Conservation (phyloP, 2,888 invertebrate genomes). For the Volucella zonaria region DNA sequence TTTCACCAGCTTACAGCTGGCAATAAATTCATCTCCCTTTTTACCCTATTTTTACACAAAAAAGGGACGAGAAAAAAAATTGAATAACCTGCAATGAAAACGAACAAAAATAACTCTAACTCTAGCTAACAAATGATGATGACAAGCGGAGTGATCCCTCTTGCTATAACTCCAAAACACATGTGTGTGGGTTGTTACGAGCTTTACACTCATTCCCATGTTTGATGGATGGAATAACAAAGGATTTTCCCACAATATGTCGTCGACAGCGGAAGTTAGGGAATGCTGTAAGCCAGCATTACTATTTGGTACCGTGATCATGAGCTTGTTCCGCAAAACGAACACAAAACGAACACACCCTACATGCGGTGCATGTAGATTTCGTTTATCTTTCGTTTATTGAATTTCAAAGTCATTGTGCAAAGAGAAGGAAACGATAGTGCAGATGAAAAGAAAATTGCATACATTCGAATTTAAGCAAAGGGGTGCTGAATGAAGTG, state of each 20-base stretch:
- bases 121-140: conserved; percentile 68
- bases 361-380: conserved; percentile 49
- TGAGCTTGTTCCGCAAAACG: conserved; percentile 22
- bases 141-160: conserved; percentile 45
- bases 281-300: conserved; percentile 3
- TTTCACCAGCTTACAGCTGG: conserved; percentile 64
- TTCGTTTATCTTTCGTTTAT: conserved; percentile 67
- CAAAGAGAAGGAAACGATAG: conserved; percentile 1
- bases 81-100: conserved; percentile 45
- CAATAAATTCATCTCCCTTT: conserved; percentile 60
- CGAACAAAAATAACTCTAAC: conserved; percentile 28
- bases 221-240: conserved; percentile 62
- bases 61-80: conserved; percentile 33
- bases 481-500: too few relatives aligned
- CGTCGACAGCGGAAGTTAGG: conserved; percentile 29
- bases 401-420: conserved; percentile 63
- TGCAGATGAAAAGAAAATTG: not conserved
- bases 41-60: conserved; percentile 2
- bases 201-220: conserved; percentile 18
- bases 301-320: conserved; percentile 31
- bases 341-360: conserved; percentile 13
- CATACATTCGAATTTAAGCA: too few relatives aligned
- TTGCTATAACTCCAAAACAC: conserved; percentile 31
- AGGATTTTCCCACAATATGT: conserved; percentile 53
- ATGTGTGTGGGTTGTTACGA: conserved; percentile 36